Percentiles rank a stretch among this genome's conserved stretches.
Evolutionary conservation across 2,888 invertebrate genomes (phyloP).

Genomic region (Sinhomidia bicolor): DNA sequence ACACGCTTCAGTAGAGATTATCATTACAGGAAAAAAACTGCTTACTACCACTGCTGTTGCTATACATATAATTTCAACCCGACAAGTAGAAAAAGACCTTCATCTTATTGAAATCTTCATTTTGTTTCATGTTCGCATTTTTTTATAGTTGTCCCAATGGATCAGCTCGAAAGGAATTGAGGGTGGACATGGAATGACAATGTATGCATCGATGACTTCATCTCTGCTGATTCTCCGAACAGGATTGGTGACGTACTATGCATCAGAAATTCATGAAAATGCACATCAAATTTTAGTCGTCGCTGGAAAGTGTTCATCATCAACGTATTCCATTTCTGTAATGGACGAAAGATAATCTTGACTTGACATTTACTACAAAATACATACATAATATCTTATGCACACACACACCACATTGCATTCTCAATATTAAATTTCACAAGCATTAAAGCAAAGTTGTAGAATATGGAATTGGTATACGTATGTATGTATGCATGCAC

Average conservation of each 20-base stretch:
- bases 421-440: neutral
- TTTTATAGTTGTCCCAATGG: slow-evolving; percentile 54
- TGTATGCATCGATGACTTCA: slow-evolving; percentile 43
- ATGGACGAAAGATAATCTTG: slow-evolving; percentile 40
- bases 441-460: slow-evolving; percentile 8
- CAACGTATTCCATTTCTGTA: slow-evolving; percentile 53
- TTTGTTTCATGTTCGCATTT: slow-evolving; percentile 7
- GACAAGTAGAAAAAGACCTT: neutral
- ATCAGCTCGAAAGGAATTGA: slow-evolving; percentile 47
- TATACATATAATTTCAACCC: too few species aligned
- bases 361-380: slow-evolving; percentile 29
- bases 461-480: neutral
- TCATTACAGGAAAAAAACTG: neutral
- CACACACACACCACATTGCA: neutral
- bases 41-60: too few species aligned
- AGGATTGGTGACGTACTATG: slow-evolving; percentile 43
- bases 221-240: slow-evolving; percentile 45
- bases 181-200: slow-evolving; percentile 47
- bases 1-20: neutral
- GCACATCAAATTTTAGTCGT: slow-evolving; percentile 51
- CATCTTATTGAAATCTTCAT: slow-evolving; percentile 33
- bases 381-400: neutral
- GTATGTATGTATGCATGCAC: neutral
- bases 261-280: slow-evolving; percentile 57
- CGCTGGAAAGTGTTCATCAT: slow-evolving; percentile 50